Percentiles rank a stretch among this genome's conserved stretches.
Evolutionary conservation across 2,113 vertebrate species (phyloP).

Genomic region (Leucopsar rothschildi): DNA sequence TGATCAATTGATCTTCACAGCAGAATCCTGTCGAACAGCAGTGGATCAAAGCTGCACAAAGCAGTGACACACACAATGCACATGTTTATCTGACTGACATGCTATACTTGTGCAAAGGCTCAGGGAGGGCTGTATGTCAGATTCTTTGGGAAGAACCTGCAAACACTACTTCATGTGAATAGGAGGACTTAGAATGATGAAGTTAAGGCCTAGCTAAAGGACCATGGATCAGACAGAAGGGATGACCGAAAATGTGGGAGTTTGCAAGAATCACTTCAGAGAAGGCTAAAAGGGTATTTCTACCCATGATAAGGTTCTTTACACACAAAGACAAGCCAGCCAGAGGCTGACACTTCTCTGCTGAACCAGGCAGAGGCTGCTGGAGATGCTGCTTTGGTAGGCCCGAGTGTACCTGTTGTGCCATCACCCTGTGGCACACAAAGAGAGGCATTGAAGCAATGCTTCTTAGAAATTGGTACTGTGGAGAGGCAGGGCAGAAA

Average conservation of each 20-base stretch:
- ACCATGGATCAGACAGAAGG: background rate
- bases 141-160: background rate
- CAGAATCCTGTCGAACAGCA: background rate
- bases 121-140: background rate
- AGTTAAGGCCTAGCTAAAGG: background rate
- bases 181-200: background rate
- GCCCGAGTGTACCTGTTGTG: background rate
- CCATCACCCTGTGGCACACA: background rate
- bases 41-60: background rate
- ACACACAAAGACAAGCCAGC: background rate
- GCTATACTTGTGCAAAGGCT: background rate
- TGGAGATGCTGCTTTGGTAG: background rate
- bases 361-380: background rate
- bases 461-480: background rate
- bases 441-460: background rate
- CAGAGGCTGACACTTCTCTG: background rate
- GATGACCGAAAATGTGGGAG: background rate
- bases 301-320: background rate
- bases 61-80: background rate
- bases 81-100: background rate
- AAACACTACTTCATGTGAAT: background rate
- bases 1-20: background rate
- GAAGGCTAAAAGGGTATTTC: background rate
- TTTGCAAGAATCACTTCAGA: background rate
- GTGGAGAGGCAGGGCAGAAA: background rate